Evolutionary conservation across 2,888 invertebrate genomes (phyloP).

Genomic region (Lepidocyrtoides sp.): DNA sequence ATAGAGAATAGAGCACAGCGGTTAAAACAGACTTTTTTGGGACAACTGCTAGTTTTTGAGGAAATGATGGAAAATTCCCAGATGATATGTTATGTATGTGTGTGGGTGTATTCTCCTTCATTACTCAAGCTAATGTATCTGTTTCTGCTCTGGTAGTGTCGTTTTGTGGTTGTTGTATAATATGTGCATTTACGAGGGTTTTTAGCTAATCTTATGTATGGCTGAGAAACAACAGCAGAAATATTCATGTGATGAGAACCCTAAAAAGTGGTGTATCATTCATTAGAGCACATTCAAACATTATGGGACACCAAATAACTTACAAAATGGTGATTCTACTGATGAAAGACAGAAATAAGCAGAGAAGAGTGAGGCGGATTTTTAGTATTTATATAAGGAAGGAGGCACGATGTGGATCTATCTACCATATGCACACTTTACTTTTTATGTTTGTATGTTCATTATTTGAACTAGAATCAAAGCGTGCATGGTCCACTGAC

Average conservation of each 20-base stretch:
- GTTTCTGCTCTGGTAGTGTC: neutral
- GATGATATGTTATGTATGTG: constrained; percentile 18
- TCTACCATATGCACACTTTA: neutral
- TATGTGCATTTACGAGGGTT: too few species aligned
- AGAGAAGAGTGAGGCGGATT: neutral
- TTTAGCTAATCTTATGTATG: neutral
- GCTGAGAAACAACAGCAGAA: neutral
- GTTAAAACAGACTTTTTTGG: neutral
- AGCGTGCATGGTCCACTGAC: constrained; percentile 47
- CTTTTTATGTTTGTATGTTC: neutral
- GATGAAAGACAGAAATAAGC: constrained; percentile 31
- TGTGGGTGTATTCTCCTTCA: neutral
- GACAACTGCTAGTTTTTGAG: neutral
- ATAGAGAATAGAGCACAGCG: neutral
- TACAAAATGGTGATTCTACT: neutral
- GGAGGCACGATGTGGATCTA: neutral
- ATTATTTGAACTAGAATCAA: constrained; percentile 38
- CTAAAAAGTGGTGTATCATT: neutral
- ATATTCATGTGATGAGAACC: neutral
- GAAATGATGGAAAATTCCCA: constrained; percentile 53
- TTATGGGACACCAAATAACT: neutral
- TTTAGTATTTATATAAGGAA: neutral
- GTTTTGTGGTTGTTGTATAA: neutral
- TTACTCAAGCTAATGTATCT: neutral
- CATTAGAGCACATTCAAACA: neutral